Conservation (phyloP, 2,888 invertebrate genomes). For the Perithous albicinctus region DNA sequence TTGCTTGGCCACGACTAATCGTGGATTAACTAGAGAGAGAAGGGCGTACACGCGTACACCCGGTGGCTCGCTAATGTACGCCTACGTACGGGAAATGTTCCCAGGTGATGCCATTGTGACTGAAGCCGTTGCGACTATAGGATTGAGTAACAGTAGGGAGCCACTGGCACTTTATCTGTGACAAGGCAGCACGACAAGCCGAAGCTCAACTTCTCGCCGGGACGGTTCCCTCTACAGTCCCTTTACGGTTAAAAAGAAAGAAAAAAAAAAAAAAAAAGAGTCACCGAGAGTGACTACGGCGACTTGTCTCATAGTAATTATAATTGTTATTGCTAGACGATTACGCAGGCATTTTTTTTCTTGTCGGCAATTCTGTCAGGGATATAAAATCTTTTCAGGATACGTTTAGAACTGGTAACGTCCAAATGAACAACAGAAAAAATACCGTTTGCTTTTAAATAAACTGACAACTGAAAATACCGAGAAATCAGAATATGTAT, state of each 20-base stretch:
- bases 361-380: background rate
- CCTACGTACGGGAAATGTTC: conserved; percentile 80
- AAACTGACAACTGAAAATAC: no score
- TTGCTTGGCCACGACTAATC: conserved; percentile 9
- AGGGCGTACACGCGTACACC: conserved; percentile 67
- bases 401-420: background rate
- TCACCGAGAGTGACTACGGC: conserved; percentile 17
- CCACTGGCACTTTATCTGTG: conserved; percentile 51
- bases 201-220: conserved; percentile 30
- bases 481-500: no score
- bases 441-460: no score
- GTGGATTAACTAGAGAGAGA: conserved; percentile 64
- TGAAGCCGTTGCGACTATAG: conserved; percentile 67
- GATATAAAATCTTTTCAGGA: background rate
- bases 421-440: no score
- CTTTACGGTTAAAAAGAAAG: conserved; percentile 9
- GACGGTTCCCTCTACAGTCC: background rate
- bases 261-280: no score
- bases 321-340: conserved; percentile 58
- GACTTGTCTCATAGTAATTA: conserved; percentile 47
- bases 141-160: conserved; percentile 75
- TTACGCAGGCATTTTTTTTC: conserved; percentile 70
- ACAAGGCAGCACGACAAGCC: conserved; percentile 43
- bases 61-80: conserved; percentile 62
- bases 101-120: conserved; percentile 81